Conservation (phyloP, 2,113 vertebrate genomes). For the Amazona guildingii region DNA sequence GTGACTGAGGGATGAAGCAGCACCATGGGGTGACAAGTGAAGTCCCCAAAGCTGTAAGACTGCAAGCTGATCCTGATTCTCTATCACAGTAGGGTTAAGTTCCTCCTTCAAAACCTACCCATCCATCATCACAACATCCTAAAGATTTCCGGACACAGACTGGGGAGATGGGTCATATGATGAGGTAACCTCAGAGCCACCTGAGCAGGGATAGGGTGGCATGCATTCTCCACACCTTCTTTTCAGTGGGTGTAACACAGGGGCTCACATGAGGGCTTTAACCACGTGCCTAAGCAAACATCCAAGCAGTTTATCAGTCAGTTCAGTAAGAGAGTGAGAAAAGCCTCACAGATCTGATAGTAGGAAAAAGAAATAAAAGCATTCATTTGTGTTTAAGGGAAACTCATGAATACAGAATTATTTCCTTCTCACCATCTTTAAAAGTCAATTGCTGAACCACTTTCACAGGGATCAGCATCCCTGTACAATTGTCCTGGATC, state of each 20-base stretch:
- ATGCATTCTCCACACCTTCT: neutral
- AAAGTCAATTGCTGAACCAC: neutral
- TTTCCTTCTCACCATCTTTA: neutral
- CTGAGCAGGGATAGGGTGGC: neutral
- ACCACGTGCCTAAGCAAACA: neutral
- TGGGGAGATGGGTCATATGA: neutral
- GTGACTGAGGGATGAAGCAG: neutral
- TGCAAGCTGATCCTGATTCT: neutral
- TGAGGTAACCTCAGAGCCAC: neutral
- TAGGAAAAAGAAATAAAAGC: neutral
- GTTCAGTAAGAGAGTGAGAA: neutral
- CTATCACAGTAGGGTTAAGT: neutral
- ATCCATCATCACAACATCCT: neutral
- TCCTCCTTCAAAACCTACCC: neutral
- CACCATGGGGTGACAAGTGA: neutral
- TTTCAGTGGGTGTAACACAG: neutral
- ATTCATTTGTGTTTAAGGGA: neutral
- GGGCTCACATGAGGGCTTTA: neutral
- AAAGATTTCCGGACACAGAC: neutral
- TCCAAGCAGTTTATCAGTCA: neutral
- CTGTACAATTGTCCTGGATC: neutral
- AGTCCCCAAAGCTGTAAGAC: neutral
- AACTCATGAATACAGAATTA: neutral
- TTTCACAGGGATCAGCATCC: neutral
- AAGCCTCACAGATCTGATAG: neutral